A percentile compares a stretch with the other conserved stretches of the same genome.
Evolutionary conservation across 2,113 vertebrate species (phyloP).

Genomic region (Anser brachyrhynchus): DNA sequence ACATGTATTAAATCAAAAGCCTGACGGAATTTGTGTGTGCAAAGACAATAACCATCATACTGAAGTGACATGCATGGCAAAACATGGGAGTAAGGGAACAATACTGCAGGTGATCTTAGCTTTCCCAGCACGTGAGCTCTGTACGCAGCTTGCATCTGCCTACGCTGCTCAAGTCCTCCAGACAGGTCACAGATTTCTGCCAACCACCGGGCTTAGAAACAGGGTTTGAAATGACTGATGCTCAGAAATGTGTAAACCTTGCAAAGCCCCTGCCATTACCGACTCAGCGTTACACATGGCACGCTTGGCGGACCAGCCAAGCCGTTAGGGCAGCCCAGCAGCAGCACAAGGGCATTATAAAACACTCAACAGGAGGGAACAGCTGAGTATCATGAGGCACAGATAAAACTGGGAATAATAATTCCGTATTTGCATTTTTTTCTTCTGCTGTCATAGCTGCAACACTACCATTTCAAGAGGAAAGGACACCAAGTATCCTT

Average conservation of each 20-base stretch:
- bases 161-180: background rate
- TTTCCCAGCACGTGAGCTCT: background rate
- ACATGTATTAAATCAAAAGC: background rate
- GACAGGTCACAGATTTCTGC: background rate
- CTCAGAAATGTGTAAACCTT: background rate
- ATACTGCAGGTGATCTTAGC: rapidly evolving
- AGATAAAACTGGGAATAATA: background rate
- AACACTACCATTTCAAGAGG: background rate
- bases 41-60: background rate
- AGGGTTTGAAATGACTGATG: background rate
- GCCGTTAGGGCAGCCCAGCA: background rate
- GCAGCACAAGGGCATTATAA: rapidly evolving
- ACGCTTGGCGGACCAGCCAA: no score
- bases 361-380: background rate
- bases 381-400: background rate
- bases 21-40: background rate
- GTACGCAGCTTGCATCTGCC: background rate
- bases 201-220: background rate
- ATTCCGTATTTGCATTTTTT: background rate
- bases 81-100: background rate
- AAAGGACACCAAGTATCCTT: background rate
- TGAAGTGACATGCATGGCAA: background rate
- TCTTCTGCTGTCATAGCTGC: background rate
- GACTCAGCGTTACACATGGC: background rate
- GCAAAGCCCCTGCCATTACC: background rate